Percentiles rank a stretch among this genome's conserved stretches.
phyloP scores from a whole-genome alignment of 2,888 invertebrate genomes.

The Limenitis camilla region DNA sequence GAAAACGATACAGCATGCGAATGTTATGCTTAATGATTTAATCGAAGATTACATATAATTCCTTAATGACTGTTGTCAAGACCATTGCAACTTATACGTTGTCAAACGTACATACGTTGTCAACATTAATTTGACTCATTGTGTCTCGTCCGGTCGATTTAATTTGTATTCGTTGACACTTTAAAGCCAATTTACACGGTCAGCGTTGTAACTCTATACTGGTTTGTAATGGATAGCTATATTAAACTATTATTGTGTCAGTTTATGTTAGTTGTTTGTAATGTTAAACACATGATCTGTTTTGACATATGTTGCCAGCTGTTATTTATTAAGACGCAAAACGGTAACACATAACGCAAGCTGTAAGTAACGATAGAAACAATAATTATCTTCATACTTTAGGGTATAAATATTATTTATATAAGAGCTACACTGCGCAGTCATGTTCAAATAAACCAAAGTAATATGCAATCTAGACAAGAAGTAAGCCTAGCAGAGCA shows the following conservation, averaged over 20 bases:
- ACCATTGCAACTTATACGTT: background rate
- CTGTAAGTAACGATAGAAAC: too few relatives aligned
- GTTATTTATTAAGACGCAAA: too few relatives aligned
- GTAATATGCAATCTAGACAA: too few relatives aligned
- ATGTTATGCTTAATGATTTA: background rate
- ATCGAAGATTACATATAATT: background rate
- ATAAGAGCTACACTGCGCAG: too few relatives aligned
- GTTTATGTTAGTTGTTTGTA: background rate
- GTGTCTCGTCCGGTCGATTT: slow-evolving; percentile 7
- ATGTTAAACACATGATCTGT: background rate
- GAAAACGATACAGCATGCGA: background rate
- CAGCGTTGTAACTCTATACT: slow-evolving; percentile 10
- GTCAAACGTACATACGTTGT: slow-evolving; percentile 1
- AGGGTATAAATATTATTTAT: too few relatives aligned
- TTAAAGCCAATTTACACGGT: slow-evolving; percentile 7
- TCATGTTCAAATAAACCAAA: too few relatives aligned
- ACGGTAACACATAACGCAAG: too few relatives aligned
- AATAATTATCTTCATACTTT: too few relatives aligned
- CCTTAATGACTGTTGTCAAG: background rate
- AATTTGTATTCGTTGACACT: slow-evolving; percentile 12
- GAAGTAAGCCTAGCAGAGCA: too few relatives aligned
- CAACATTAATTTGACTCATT: slow-evolving; percentile 9
- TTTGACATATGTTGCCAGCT: background rate
- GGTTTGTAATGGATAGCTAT: slow-evolving; percentile 1
- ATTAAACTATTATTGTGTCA: slow-evolving; percentile 2